These are phyloP conservation scores for Gambusia affinis DNA, from an alignment of 2,113 vertebrate species.

Conservation along the genomic window DNA sequence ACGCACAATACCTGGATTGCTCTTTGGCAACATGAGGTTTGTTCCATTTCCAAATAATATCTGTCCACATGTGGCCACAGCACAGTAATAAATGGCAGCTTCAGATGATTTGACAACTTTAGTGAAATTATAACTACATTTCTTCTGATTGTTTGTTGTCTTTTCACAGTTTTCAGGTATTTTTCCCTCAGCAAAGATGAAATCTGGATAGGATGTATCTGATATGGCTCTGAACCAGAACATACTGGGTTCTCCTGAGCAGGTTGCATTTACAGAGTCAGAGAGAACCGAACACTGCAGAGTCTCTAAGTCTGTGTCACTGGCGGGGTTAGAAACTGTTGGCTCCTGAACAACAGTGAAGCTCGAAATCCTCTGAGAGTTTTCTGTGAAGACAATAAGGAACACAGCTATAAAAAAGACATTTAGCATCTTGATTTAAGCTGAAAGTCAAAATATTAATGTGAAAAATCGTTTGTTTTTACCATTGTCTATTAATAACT, in stretches of 20 bases:
- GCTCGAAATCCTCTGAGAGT: constrained; percentile 11
- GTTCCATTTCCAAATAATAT: neutral
- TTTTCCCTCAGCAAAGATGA: constrained; percentile 31
- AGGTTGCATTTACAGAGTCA: neutral
- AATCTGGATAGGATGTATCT: constrained; percentile 4
- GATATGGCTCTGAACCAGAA: constrained; percentile 44
- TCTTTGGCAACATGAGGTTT: neutral
- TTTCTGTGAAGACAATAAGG: neutral
- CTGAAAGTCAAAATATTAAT: neutral
- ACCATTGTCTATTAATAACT: too few species aligned
- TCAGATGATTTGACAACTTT: constrained; percentile 12
- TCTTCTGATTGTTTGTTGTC: neutral
- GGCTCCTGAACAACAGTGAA: constrained; percentile 11
- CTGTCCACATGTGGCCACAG: constrained; percentile 2
- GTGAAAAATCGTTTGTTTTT: too few species aligned
- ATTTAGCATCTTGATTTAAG: neutral
- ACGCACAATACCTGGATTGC: neutral
- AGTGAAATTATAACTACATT: constrained; percentile 4
- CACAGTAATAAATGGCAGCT: constrained; percentile 4
- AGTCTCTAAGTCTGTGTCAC: constrained; percentile 24
- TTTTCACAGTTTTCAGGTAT: neutral
- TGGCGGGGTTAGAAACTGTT: neutral
- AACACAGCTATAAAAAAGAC: neutral
- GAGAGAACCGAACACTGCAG: constrained; percentile 47
- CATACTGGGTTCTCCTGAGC: neutral